phyloP scores from a whole-genome alignment of 2,113 vertebrate species.

The Alexandromys fortis region DNA sequence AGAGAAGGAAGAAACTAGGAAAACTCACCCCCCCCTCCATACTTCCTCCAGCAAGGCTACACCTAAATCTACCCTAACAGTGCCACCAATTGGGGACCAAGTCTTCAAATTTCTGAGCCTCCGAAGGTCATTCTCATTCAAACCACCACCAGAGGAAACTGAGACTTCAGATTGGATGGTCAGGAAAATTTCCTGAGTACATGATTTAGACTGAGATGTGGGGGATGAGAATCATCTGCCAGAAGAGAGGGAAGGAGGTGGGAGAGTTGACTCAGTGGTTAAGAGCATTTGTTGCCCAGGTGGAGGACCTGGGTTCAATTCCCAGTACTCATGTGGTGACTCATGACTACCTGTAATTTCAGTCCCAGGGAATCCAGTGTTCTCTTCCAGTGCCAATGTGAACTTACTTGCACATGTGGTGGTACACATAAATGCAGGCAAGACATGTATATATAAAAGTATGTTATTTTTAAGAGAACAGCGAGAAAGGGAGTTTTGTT shows the following conservation, averaged over 20 bases:
- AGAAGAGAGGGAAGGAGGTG: background rate
- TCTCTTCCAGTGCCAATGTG: background rate
- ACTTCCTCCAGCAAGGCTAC: background rate
- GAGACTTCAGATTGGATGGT: background rate
- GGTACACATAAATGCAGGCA: background rate
- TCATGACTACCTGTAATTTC: background rate
- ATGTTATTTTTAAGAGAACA: background rate
- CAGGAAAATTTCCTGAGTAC: constrained; percentile 20
- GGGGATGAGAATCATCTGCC: background rate
- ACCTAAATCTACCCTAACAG: background rate
- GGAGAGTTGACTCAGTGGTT: background rate
- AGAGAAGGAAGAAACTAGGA: background rate
- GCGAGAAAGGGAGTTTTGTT: background rate
- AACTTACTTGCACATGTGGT: background rate
- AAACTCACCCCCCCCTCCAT: background rate
- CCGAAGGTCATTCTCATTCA: background rate
- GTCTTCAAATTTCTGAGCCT: background rate
- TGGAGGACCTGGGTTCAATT: background rate
- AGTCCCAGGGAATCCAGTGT: background rate
- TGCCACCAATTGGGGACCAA: background rate
- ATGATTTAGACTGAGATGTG: constrained; percentile 34
- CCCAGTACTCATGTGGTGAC: background rate
- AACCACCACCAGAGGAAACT: background rate
- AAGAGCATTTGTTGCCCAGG: background rate
- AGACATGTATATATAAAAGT: background rate